Percentiles rank a stretch among this genome's conserved stretches.
Evolutionary conservation across 1,140 invertebrate genomes (phyloP).

Genomic region (Formica exsecta): DNA sequence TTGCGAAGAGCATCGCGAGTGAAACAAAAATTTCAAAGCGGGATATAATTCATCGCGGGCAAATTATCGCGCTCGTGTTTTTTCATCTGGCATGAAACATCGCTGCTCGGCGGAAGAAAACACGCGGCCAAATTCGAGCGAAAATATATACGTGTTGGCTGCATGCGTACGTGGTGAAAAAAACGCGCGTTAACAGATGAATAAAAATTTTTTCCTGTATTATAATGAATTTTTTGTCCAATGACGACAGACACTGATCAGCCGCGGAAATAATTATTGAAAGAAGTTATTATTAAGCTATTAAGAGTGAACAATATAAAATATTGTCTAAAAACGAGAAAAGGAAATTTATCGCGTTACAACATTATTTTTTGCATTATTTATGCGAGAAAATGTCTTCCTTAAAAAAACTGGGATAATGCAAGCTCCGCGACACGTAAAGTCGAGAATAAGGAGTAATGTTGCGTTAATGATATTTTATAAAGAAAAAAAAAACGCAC

Average conservation of each 20-base stretch:
- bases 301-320: background rate
- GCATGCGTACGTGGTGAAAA: background rate
- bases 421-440: background rate
- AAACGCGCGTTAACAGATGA: background rate
- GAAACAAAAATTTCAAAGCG: slow-evolving; percentile 33
- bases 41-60: slow-evolving; percentile 34
- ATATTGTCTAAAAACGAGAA: background rate
- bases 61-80: slow-evolving; percentile 49
- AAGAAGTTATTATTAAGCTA: background rate
- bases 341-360: background rate
- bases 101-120: background rate
- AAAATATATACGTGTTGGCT: background rate
- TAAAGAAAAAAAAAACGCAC: background rate
- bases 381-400: background rate
- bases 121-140: background rate
- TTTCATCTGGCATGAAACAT: background rate
- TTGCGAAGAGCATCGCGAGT: background rate
- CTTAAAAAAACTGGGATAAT: background rate
- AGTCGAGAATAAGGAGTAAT: slow-evolving; percentile 13
- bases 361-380: too few relatives aligned
- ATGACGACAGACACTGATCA: background rate
- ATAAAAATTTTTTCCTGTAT: background rate
- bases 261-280: background rate
- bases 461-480: slow-evolving; percentile 29
- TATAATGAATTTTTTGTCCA: background rate